phyloP scores from a whole-genome alignment of 2,113 vertebrate genomes.

The Actenoides lindsayi region DNA sequence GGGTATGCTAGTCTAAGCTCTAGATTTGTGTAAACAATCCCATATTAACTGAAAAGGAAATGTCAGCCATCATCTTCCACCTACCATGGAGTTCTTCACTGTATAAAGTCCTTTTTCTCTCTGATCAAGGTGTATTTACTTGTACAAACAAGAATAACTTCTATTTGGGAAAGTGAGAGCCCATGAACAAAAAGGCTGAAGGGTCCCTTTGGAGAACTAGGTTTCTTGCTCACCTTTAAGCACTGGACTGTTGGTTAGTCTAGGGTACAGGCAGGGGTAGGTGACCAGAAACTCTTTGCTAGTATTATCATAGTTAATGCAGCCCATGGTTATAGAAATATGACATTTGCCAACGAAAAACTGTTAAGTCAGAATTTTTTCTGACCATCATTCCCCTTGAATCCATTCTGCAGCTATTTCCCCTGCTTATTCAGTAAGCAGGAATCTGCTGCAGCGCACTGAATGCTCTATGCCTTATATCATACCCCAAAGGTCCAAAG shows the following conservation, averaged over 20 bases:
- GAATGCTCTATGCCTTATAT: conserved; percentile 36
- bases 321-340: neutral
- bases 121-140: neutral
- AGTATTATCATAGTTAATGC: neutral
- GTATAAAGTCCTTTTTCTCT: neutral
- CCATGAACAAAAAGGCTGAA: neutral
- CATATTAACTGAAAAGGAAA: neutral
- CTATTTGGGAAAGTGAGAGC: neutral
- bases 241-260: neutral
- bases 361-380: neutral
- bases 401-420: conserved; percentile 17
- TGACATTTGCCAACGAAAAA: neutral
- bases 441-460: neutral
- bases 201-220: neutral
- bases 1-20: neutral
- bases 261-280: neutral
- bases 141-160: neutral
- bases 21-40: neutral
- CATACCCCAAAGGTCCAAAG: conserved; percentile 46
- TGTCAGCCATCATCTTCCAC: neutral
- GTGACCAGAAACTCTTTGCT: neutral
- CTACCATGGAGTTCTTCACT: neutral
- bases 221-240: neutral
- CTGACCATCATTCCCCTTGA: neutral
- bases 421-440: conserved; percentile 21